Conservation (phyloP, 2,888 invertebrate species). For the Brenthis ino region DNA sequence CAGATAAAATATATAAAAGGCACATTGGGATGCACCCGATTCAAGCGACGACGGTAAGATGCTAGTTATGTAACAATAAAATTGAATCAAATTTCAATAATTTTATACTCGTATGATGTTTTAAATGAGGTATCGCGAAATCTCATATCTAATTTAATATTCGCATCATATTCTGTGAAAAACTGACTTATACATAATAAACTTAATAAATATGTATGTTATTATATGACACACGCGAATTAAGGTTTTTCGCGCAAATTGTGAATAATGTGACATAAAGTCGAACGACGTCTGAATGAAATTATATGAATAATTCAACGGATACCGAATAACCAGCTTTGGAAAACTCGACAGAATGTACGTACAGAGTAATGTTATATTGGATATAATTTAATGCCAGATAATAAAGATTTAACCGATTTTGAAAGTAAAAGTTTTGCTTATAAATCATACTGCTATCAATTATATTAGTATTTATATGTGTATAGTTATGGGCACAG, state of each 20-base stretch:
- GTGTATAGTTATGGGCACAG: too few species aligned
- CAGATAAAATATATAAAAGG: too few species aligned
- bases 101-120: too few species aligned
- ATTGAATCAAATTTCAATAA: too few species aligned
- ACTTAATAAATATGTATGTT: constrained; percentile 34
- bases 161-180: not conserved
- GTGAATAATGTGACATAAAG: constrained; percentile 69
- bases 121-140: too few species aligned
- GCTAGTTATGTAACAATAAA: too few species aligned
- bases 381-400: not conserved
- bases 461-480: too few species aligned
- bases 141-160: not conserved
- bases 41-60: too few species aligned
- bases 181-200: not conserved
- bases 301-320: constrained; percentile 67
- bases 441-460: too few species aligned
- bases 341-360: constrained; percentile 21
- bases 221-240: constrained; percentile 48
- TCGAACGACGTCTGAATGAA: constrained; percentile 52
- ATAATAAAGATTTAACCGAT: not conserved
- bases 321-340: constrained; percentile 33
- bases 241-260: constrained; percentile 65
- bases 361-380: constrained; percentile 19
- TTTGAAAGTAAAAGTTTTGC: not conserved
- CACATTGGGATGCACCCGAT: too few species aligned